These are phyloP conservation scores for Smithornis capensis DNA, from an alignment of 2,113 vertebrate species.

Conservation along the genomic window DNA sequence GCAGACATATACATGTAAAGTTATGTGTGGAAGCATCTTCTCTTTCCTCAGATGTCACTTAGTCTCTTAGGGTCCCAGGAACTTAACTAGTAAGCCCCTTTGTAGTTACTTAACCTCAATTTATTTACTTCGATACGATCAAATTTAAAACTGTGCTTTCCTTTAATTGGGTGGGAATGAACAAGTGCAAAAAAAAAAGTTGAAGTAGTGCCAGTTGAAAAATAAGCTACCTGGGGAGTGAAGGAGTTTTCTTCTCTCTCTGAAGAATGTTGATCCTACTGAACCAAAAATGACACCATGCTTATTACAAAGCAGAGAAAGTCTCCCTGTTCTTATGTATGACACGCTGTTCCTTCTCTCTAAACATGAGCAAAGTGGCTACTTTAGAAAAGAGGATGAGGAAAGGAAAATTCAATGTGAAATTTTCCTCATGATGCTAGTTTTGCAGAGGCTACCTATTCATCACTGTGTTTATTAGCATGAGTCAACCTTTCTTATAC, in stretches of 20 bases:
- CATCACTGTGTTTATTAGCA: neutral
- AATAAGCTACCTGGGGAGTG: neutral
- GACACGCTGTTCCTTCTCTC: neutral
- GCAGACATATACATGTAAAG: neutral
- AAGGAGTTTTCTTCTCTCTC: neutral
- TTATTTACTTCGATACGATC: neutral
- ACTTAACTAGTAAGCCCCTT: neutral
- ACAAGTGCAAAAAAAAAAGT: neutral
- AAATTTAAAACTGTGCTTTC: neutral
- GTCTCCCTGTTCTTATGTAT: neutral
- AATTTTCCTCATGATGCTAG: neutral
- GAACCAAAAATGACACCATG: rapidly evolving
- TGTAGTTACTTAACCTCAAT: neutral
- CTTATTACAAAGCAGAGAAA: neutral
- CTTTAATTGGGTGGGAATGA: neutral
- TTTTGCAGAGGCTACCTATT: neutral
- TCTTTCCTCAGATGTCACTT: neutral
- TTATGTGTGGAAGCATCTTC: neutral
- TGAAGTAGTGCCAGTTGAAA: neutral
- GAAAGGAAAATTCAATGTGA: neutral
- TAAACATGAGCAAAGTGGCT: neutral
- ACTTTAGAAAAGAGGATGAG: neutral
- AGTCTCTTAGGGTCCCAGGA: neutral
- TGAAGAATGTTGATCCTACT: neutral
- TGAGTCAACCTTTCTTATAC: neutral